Percentiles rank a stretch among this genome's conserved stretches.
These are phyloP conservation scores for Otolemur crassicaudatus DNA, from an alignment of 2,797 vertebrate genomes.

Conservation along the genomic window DNA sequence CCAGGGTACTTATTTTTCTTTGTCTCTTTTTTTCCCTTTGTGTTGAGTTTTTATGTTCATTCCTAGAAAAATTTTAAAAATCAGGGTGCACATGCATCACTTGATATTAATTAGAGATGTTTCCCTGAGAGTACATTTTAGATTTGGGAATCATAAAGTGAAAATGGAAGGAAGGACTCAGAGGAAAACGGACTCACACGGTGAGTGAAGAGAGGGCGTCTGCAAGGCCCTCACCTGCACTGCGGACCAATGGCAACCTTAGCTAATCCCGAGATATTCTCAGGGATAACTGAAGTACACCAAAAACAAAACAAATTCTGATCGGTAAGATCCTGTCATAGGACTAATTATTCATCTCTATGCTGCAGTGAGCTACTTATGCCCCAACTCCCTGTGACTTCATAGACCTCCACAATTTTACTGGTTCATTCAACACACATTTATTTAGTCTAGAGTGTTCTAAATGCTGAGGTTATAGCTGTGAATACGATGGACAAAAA, in stretches of 20 bases:
- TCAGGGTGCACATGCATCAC: background rate
- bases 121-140: slow-evolving; percentile 13
- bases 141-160: background rate
- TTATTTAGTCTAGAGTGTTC: background rate
- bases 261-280: background rate
- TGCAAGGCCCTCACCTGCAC: background rate
- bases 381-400: background rate
- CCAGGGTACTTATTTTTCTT: background rate
- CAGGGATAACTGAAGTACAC: background rate
- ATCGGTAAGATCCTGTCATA: background rate
- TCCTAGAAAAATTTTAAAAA: background rate
- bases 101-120: background rate
- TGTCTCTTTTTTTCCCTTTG: background rate
- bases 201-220: background rate
- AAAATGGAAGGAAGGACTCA: background rate
- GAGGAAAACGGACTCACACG: background rate
- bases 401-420: background rate
- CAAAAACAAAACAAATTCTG: background rate
- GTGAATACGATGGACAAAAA: background rate
- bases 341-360: background rate
- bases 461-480: background rate
- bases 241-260: background rate
- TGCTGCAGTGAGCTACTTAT: background rate
- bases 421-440: background rate
- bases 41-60: background rate